Percentiles rank a stretch among this genome's conserved stretches.
phyloP scores from a whole-genome alignment of 2,113 vertebrate genomes.

The Clarias batrachus region DNA sequence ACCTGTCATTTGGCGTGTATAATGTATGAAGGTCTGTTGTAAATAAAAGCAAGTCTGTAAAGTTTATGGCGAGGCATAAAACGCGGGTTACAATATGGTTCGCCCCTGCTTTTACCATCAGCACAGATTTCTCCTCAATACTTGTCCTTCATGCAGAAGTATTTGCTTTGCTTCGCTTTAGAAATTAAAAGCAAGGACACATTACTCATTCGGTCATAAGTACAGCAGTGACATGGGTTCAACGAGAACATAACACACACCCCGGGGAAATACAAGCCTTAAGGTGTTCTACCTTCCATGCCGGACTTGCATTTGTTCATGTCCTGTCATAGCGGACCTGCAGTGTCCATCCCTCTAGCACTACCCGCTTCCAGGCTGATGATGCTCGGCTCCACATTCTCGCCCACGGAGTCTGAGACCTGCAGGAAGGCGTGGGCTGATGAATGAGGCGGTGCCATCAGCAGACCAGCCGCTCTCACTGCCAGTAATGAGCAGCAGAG shows the following conservation, averaged over 20 bases:
- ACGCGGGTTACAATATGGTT: conserved; percentile 27
- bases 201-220: conserved; percentile 47
- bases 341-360: conserved; percentile 13
- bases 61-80: conserved; percentile 51
- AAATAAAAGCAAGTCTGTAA: conserved; percentile 51
- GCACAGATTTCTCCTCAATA: conserved; percentile 19
- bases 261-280: not conserved
- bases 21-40: conserved; percentile 36
- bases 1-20: conserved; percentile 25
- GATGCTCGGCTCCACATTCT: conserved; percentile 36
- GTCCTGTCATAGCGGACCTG: not conserved
- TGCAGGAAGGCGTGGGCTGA: conserved; percentile 43
- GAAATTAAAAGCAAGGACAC: conserved; percentile 47
- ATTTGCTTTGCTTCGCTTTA: conserved; percentile 38
- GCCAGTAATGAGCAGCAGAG: conserved; percentile 50
- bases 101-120: conserved; percentile 11
- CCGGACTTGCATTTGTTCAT: not conserved
- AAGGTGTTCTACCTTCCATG: conserved; percentile 22
- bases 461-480: conserved; percentile 25
- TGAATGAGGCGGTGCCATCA: conserved; percentile 44
- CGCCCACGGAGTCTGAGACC: conserved; percentile 28
- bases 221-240: conserved; percentile 15
- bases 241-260: conserved; percentile 15
- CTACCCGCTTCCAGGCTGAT: not conserved
- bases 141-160: conserved; percentile 40